These are phyloP conservation scores for Machimus atricapillus DNA, from an alignment of 2,888 invertebrate species.

Conservation along the genomic window DNA sequence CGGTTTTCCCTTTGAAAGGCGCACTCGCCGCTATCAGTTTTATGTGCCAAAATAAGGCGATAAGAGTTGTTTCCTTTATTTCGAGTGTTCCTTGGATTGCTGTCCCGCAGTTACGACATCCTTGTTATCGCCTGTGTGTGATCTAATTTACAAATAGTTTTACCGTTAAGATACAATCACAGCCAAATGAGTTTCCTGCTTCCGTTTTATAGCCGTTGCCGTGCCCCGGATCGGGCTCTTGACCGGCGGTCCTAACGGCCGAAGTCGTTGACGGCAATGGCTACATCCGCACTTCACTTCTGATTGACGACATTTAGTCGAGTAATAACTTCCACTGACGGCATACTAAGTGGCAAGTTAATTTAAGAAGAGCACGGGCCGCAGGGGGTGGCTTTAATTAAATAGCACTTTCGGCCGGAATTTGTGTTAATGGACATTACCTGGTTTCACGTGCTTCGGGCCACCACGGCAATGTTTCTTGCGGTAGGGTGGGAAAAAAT, in stretches of 20 bases:
- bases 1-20: slow-evolving; percentile 7
- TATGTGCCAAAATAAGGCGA: slow-evolving; percentile 46
- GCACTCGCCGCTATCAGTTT: slow-evolving; percentile 46
- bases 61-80: slow-evolving; percentile 47
- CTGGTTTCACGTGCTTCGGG: background rate
- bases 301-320: slow-evolving; percentile 36
- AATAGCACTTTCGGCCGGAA: slow-evolving; percentile 8
- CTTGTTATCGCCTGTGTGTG: slow-evolving; percentile 44
- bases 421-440: background rate
- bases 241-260: slow-evolving; percentile 5
- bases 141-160: slow-evolving; percentile 48
- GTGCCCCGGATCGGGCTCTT: background rate
- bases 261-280: slow-evolving; percentile 32
- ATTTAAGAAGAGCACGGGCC: slow-evolving; percentile 3
- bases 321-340: slow-evolving; percentile 34
- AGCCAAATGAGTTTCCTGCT: slow-evolving; percentile 44
- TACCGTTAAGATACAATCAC: slow-evolving; percentile 47
- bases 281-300: slow-evolving; percentile 35
- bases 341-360: slow-evolving; percentile 29
- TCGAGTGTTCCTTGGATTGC: slow-evolving; percentile 39
- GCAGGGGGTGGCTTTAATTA: background rate
- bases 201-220: slow-evolving; percentile 37
- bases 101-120: slow-evolving; percentile 32
- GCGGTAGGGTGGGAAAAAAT: background rate
- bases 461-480: background rate